These are phyloP conservation scores for Atrina japonica DNA, from an alignment of 2,888 invertebrate species.

Conservation along the genomic window DNA sequence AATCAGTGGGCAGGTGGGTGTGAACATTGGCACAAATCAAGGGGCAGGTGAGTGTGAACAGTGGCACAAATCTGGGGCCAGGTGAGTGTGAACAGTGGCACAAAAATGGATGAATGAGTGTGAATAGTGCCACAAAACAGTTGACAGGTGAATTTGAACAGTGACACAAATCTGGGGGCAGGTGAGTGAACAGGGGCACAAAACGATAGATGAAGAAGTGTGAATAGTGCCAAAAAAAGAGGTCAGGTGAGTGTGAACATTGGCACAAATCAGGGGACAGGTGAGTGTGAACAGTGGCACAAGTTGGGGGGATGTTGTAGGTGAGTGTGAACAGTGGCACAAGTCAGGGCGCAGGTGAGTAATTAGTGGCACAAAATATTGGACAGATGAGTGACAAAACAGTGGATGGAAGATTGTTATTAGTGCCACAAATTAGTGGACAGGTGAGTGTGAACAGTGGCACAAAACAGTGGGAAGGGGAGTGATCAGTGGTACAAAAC, in stretches of 20 bases:
- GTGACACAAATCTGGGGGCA: too few species aligned
- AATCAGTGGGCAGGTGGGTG: neutral
- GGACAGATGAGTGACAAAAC: neutral
- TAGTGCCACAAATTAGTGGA: neutral
- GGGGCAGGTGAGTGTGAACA: neutral
- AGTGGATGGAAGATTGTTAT: neutral
- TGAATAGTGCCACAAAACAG: too few species aligned
- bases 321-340: too few species aligned
- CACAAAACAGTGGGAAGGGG: neutral
- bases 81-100: neutral
- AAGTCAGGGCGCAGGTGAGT: constrained; percentile 6
- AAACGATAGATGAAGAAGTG: too few species aligned
- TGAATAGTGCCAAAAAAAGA: too few species aligned
- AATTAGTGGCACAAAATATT: neutral
- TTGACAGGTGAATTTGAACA: too few species aligned
- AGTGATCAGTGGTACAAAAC: too few species aligned
- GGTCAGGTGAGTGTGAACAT: too few species aligned
- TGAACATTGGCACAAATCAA: neutral
- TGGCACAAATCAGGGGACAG: too few species aligned
- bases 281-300: too few species aligned
- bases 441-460: neutral
- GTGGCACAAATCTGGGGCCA: neutral
- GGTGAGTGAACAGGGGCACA: too few species aligned
- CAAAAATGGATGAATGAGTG: neutral
- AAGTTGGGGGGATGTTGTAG: too few species aligned